Base-by-base conservation (phyloP, 2,797 vertebrate genomes). In the Phrynocephalus vlangalii region DNA sequence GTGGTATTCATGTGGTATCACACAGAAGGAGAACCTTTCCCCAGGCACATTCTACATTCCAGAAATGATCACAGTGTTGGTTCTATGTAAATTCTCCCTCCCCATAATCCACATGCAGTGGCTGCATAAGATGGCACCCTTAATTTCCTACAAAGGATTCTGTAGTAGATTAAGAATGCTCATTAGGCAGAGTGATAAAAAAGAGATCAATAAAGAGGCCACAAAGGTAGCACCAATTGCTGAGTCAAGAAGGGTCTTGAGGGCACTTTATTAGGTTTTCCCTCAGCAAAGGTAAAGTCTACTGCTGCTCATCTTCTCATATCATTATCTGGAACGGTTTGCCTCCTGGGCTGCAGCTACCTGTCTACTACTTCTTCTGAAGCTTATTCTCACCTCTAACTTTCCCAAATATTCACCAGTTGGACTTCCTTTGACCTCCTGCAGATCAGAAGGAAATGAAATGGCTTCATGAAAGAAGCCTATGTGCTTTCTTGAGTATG, bases 401-500 rank as follows among this genome's bases (percentile, higher is more conserved):
- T n/a, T 72, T 72, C 30, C 70, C 28, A 56, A 56, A 56, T 9
- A 56, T 56, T 56, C 2, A 56, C 52, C 52, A 56, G 52, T 56
- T 56, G 52, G 9, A 56, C 10, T 56, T 56, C 1, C 52, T 11
- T 56, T 56, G 52, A 56, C 52, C 13, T 56, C 52, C 52, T 56
- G 52, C 52, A 56, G 52, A 10, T 56, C 9, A 13, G 52, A 56
- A 56, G 52, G 10, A 56, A 56, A 13, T 56, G 10, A 13, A 7
- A 56, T 56, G 13, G 52, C 52, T 56, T 56, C 52, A 87, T 92
- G 91, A 0, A 75, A 73, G 56, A 72, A 50, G 63, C 30, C 63
- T 4, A 10, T 82, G 18, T 50, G 6, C 30, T 79, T 79, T 24
- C 6, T 85, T 56, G 4, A 5, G 5, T 30, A 13, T 3, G 24